phyloP scores from a whole-genome alignment of 1,140 invertebrate species.

The Hycleus phaleratus region DNA sequence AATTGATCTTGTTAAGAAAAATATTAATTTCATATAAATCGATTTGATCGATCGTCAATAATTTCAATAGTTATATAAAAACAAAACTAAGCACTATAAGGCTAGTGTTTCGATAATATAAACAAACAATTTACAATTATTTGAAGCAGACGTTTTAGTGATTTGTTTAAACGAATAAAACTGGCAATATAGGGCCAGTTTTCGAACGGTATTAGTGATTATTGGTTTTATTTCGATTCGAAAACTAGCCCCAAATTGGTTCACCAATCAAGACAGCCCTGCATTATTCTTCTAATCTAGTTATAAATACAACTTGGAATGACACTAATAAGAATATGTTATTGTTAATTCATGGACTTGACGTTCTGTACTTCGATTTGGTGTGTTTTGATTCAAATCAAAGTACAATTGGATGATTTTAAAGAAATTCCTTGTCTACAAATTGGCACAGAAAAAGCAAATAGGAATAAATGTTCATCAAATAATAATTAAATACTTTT shows the following conservation, averaged over 20 bases:
- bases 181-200: neutral
- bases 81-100: slow-evolving; percentile 17
- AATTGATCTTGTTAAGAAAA: slow-evolving; percentile 8
- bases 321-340: slow-evolving; percentile 35
- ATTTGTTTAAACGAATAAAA: neutral
- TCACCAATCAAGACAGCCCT: slow-evolving; percentile 26
- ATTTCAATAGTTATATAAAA: slow-evolving; percentile 12
- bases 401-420: neutral
- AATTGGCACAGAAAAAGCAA: slow-evolving; percentile 15
- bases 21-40: slow-evolving; percentile 11
- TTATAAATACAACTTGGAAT: slow-evolving; percentile 36
- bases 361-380: too few species aligned
- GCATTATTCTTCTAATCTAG: slow-evolving; percentile 32
- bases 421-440: slow-evolving; percentile 2
- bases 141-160: slow-evolving; percentile 22
- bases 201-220: neutral
- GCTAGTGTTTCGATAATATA: slow-evolving; percentile 21
- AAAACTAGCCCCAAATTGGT: neutral
- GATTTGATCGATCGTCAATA: slow-evolving; percentile 15
- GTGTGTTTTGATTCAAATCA: slow-evolving; percentile 4
- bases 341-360: slow-evolving; percentile 27
- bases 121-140: slow-evolving; percentile 26
- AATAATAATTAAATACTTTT: slow-evolving; percentile 20
- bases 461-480: slow-evolving; percentile 9
- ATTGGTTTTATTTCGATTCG: neutral